Percentiles rank a stretch among this genome's conserved stretches.
Conservation (phyloP, 92 coral and sea anemone genomes). For the Porites cylindrica region DNA sequence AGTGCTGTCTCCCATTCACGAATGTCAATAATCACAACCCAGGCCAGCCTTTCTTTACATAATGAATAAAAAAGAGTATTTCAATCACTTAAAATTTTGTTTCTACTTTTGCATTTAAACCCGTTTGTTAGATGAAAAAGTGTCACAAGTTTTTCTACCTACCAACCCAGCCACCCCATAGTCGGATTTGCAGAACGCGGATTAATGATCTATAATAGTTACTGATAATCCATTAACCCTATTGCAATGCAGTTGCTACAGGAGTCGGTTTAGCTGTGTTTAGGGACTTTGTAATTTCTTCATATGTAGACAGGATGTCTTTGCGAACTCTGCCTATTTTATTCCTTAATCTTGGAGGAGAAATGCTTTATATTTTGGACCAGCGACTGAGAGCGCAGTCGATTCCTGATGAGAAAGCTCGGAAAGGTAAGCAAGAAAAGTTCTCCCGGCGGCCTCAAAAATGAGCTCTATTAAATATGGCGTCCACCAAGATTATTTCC, state of each 20-base stretch:
- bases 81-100: no score
- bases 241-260: conserved; percentile 5
- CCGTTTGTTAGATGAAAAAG: neutral
- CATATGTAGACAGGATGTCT: conserved; percentile 69
- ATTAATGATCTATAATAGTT: conserved; percentile 12
- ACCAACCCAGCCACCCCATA: conserved; percentile 1
- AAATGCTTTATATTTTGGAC: conserved; percentile 96
- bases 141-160: neutral
- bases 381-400: conserved; percentile 98
- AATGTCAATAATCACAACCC: no score
- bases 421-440: conserved; percentile 78
- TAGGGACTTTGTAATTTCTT: conserved; percentile 6
- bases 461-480: neutral
- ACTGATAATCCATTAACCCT: conserved; percentile 27
- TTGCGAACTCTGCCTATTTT: conserved; percentile 93
- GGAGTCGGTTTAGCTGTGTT: no score
- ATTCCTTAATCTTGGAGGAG: conserved; percentile 98
- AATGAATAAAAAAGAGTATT: no score
- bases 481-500: neutral
- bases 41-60: no score
- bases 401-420: conserved; percentile 98
- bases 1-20: no score
- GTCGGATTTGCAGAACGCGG: neutral
- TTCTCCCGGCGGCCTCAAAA: no score
- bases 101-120: neutral